phyloP scores from a whole-genome alignment of 2,888 invertebrate species.

The Cylloceria caligata region DNA sequence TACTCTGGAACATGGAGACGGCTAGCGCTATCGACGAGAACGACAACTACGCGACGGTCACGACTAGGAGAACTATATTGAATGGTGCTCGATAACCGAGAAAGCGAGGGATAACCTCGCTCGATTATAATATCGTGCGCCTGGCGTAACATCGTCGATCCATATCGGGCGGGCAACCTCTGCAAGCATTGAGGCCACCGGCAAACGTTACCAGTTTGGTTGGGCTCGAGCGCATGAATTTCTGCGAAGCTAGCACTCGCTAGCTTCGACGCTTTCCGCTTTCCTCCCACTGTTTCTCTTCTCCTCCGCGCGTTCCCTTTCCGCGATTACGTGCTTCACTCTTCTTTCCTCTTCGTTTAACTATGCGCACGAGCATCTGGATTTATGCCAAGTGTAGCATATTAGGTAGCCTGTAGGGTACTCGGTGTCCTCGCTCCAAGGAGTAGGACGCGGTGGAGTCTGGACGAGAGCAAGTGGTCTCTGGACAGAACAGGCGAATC shows the following conservation, averaged over 20 bases:
- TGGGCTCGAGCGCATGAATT: conserved; percentile 54
- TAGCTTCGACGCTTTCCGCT: not conserved
- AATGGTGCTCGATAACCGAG: conserved; percentile 24
- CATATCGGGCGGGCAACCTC: conserved; percentile 39
- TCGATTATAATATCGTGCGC: conserved; percentile 56
- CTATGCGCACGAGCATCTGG: conserved; percentile 68
- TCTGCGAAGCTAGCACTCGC: conserved; percentile 56
- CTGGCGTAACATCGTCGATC: conserved; percentile 54
- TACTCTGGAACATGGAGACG: not conserved
- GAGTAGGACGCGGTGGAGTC: conserved; percentile 39
- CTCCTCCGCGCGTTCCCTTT: not conserved
- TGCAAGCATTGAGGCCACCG: conserved; percentile 28
- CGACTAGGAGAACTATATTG: conserved; percentile 35
- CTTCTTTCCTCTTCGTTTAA: not conserved
- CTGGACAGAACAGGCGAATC: conserved; percentile 3
- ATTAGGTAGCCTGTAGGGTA: not conserved
- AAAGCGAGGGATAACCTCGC: conserved; percentile 20
- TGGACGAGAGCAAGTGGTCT: conserved; percentile 25
- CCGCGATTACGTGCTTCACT: conserved; percentile 15
- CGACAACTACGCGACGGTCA: conserved; percentile 7
- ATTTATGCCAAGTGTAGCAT: conserved; percentile 75
- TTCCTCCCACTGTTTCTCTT: conserved; percentile 10
- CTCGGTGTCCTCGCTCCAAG: conserved; percentile 65
- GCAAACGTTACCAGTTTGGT: conserved; percentile 7
- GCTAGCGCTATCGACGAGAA: not conserved